Conservation (phyloP, 2,113 vertebrate species). For the Erinaceus europaeus region DNA sequence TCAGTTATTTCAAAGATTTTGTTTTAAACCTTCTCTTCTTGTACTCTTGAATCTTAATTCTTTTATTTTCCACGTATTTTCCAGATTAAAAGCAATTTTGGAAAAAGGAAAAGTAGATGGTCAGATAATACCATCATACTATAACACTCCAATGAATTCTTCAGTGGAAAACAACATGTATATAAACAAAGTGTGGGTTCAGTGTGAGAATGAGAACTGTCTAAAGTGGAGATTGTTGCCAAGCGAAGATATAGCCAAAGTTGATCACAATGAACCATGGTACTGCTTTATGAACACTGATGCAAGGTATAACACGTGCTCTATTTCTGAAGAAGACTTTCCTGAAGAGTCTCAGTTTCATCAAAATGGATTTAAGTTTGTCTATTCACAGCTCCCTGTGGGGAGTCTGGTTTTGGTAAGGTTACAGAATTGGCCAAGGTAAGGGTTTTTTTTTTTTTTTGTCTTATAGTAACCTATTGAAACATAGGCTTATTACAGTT, state of each 20-base stretch:
- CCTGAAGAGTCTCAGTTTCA: conserved; percentile 62
- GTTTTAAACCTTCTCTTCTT: not conserved
- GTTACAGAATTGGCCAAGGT: conserved; percentile 73
- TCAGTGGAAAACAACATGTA: conserved; percentile 1
- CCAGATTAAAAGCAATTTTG: conserved; percentile 34
- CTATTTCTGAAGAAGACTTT: conserved; percentile 70
- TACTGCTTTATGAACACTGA: conserved; percentile 75
- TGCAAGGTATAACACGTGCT: conserved; percentile 62
- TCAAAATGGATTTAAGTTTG: conserved; percentile 59
- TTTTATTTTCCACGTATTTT: conserved; percentile 11
- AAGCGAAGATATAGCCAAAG: conserved; percentile 34
- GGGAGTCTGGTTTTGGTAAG: conserved; percentile 77
- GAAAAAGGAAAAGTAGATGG: not conserved
- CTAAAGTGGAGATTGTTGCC: conserved; percentile 75
- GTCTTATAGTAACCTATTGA: not conserved
- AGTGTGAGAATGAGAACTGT: conserved; percentile 70
- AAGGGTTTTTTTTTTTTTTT: conserved; percentile 51
- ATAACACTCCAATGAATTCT: not conserved
- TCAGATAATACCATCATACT: not conserved
- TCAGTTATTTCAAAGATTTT: not conserved
- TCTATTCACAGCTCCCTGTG: conserved; percentile 73
- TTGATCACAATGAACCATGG: conserved; percentile 62
- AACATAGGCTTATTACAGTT: not conserved
- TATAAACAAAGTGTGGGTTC: conserved; percentile 66
- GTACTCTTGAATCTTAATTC: not conserved